Base-by-base conservation (phyloP, 2,113 vertebrate species). In the Pelobates fuscus region DNA sequence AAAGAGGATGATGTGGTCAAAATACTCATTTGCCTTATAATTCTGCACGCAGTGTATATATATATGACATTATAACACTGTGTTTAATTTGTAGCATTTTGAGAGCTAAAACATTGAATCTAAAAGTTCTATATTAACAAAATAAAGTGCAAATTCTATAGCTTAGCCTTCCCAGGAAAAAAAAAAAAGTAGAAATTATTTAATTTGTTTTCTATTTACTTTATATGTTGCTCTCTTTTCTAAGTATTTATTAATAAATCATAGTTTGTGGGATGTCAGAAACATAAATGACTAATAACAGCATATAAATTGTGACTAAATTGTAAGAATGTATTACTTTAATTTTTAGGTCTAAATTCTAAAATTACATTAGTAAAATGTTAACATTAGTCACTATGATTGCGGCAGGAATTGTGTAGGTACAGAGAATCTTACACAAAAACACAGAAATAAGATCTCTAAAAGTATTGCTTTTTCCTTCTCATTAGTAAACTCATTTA, bases 381-480 rank as follows among this genome's bases (percentile, higher is more conserved):
- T 68, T 68, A 68, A 8, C 27, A 23, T 32, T 32, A 68, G 41
- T 55, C 55, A 55, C 66, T 32, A 17, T 23, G 15, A 26, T 18
- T 59, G 17, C n/a, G 1, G 32, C 23, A 54, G 41, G 7, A 21
- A n/a, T 11, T 46, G 17, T 43, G 43, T 30, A 27, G 64, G 66
- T 61, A 37, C 67, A 77, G 43, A 23, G 21, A 52, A 68, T 12
- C 23, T n/a, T 37, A 60, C 64, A 68, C 25, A 37, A 27, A 52
- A 58, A 60, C 73, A 25, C 15, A 61, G 73, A 68, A 61, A 68
- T 68, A 57, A 46, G 73, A 68, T 68, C 64, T 58, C 64, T 61
- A 37, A 68, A 77, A 52, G 73, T 77, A 77, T 77, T 77, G 73
- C 73, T 77, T 77, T 37, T 77, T 77, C 73, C 65, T 77, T 61